These are phyloP conservation scores for Caranx ignobilis DNA, from an alignment of 2,113 vertebrate genomes.

Conservation along the genomic window DNA sequence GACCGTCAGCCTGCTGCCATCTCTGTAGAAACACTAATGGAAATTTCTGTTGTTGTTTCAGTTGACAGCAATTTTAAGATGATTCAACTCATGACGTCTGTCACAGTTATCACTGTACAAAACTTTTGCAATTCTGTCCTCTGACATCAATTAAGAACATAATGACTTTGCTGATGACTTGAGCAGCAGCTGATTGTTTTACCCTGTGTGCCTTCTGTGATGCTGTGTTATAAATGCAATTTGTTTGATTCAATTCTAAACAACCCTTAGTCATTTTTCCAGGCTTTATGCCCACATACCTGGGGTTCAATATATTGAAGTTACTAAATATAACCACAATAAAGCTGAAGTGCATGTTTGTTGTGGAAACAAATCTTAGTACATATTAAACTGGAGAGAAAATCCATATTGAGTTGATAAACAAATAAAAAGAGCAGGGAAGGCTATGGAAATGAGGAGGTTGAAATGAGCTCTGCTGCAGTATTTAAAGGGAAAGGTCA, in stretches of 20 bases:
- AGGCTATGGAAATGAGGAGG: too few relatives aligned
- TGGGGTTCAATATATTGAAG: conserved; percentile 27
- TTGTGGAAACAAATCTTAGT: conserved; percentile 12
- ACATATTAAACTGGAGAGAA: conserved; percentile 20
- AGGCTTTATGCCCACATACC: conserved; percentile 28
- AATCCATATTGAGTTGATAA: not conserved
- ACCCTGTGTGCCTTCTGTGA: conserved; percentile 36
- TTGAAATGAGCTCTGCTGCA: not conserved
- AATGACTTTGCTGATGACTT: conserved; percentile 60
- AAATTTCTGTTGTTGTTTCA: not conserved
- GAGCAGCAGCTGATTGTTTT: conserved; percentile 46
- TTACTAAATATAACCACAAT: conserved; percentile 36
- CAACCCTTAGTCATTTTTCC: conserved; percentile 1
- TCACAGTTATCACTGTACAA: conserved; percentile 13
- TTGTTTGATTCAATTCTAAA: conserved; percentile 19
- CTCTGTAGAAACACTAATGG: conserved; percentile 1
- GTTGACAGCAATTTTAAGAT: not conserved
- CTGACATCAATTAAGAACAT: conserved; percentile 48
- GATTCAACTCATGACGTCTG: not conserved
- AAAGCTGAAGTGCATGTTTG: conserved; percentile 15
- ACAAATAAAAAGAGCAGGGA: not conserved
- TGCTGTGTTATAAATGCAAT: conserved; percentile 28
- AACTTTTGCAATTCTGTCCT: conserved; percentile 18
- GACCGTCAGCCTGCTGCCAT: not conserved
- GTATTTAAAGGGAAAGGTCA: not conserved